phyloP scores from a whole-genome alignment of 2,113 vertebrate species.

The Scopus umbretta region DNA sequence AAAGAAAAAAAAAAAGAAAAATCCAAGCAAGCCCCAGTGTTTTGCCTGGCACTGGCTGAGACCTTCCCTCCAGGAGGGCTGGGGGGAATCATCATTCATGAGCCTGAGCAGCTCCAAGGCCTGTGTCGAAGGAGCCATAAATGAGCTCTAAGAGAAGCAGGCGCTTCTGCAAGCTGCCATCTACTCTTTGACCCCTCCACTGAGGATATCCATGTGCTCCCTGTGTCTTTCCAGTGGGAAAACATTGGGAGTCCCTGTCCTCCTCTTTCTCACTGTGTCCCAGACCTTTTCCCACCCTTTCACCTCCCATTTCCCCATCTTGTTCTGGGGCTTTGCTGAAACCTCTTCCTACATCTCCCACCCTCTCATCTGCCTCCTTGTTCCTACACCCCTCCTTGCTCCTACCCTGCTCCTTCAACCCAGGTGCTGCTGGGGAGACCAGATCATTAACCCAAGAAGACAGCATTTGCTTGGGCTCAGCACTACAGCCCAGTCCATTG shows the following conservation, averaged over 20 bases:
- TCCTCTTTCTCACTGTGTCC: not conserved
- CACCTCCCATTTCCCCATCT: not conserved
- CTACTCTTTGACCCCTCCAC: not conserved
- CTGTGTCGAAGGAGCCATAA: rapidly evolving
- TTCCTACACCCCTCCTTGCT: not conserved
- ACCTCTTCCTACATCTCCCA: not conserved
- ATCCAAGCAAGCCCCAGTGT: not conserved
- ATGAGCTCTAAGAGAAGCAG: not conserved
- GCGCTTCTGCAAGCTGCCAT: not conserved
- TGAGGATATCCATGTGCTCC: not conserved
- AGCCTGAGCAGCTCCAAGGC: not conserved
- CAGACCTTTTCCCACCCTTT: not conserved
- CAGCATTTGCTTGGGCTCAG: not conserved
- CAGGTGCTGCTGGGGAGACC: not conserved
- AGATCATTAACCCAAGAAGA: not conserved
- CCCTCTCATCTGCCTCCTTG: not conserved
- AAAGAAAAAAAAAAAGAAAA: not conserved
- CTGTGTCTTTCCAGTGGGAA: not conserved
- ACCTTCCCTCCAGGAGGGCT: not conserved
- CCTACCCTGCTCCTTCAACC: not conserved
- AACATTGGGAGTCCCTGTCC: not conserved
- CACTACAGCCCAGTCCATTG: not conserved
- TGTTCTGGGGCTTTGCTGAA: not conserved
- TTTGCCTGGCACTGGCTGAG: not conserved
- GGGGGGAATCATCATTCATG: not conserved